These are phyloP conservation scores for Illadopsis cleaveri DNA, from an alignment of 2,113 vertebrate genomes.

Conservation along the genomic window DNA sequence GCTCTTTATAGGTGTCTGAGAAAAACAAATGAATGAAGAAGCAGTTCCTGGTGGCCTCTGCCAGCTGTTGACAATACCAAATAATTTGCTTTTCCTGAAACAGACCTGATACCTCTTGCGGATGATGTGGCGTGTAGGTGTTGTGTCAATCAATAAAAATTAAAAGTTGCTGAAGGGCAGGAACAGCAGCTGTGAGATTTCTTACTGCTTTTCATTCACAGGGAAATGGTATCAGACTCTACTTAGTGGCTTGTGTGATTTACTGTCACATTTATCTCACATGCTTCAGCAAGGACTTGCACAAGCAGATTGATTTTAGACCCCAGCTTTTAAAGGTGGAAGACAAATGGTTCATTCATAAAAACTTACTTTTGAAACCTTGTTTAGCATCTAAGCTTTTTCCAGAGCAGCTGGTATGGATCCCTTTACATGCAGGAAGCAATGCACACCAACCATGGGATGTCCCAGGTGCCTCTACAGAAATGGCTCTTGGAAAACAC, in stretches of 20 bases:
- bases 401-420: background rate
- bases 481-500: background rate
- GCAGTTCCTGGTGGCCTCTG: conserved; percentile 55
- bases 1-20: conserved; percentile 35
- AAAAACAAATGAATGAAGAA: conserved; percentile 63
- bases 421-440: background rate
- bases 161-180: conserved; percentile 54
- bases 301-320: background rate
- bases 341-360: background rate
- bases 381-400: background rate
- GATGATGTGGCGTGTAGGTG: conserved; percentile 16
- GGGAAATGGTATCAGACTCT: conserved; percentile 22
- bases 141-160: conserved; percentile 52
- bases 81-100: conserved; percentile 37
- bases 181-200: conserved; percentile 64
- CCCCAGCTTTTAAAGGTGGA: background rate
- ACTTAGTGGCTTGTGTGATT: background rate
- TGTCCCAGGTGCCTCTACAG: background rate
- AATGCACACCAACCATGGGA: background rate
- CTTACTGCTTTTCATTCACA: conserved; percentile 57
- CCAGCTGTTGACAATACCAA: conserved; percentile 47
- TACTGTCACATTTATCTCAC: background rate
- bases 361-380: background rate
- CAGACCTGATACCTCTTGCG: conserved; percentile 27
- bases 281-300: background rate